These are phyloP conservation scores for Aphaenogaster ashmeadi DNA, from an alignment of 1,140 invertebrate genomes.

Conservation along the genomic window DNA sequence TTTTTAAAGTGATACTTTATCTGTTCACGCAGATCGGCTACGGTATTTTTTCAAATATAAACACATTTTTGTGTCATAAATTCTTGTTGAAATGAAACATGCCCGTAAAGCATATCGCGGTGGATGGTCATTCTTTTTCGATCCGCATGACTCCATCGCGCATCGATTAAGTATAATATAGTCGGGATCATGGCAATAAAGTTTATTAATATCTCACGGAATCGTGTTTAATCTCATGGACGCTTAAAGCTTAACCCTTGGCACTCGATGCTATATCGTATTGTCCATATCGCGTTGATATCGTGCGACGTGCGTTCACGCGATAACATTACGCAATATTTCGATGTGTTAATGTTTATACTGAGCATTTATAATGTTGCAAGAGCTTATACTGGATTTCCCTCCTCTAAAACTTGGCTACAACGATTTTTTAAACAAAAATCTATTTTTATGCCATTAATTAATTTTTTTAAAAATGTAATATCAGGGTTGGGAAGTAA, in stretches of 20 bases:
- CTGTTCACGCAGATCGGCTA: neutral
- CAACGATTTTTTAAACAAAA: neutral
- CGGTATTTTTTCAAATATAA: neutral
- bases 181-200: neutral
- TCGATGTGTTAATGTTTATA: neutral
- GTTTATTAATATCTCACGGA: neutral
- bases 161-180: neutral
- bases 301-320: neutral
- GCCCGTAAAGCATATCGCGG: neutral
- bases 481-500: neutral
- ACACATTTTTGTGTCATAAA: neutral
- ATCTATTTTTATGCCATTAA: neutral
- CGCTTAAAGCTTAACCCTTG: constrained; percentile 6
- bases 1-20: neutral
- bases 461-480: neutral
- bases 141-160: neutral
- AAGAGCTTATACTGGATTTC: neutral
- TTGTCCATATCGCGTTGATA: constrained; percentile 1
- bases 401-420: neutral
- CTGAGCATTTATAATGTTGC: neutral
- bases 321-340: constrained; percentile 22
- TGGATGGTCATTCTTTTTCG: neutral
- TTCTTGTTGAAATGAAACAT: neutral
- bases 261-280: neutral
- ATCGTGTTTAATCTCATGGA: constrained; percentile 19